Base-by-base conservation (phyloP, 2,113 vertebrate species). In the Lophochroa leadbeateri region DNA sequence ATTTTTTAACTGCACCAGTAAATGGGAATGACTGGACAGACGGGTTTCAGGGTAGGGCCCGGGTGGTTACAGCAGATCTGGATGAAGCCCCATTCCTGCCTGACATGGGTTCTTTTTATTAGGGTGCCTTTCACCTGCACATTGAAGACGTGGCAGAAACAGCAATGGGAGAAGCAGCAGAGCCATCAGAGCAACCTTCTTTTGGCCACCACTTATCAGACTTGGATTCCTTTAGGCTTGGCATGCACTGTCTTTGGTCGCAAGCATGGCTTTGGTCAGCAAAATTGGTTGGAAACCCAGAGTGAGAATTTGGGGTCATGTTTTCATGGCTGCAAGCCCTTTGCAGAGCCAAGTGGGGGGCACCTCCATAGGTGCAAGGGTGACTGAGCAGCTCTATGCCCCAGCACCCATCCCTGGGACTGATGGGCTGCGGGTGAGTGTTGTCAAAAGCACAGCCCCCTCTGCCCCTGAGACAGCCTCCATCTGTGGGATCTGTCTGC, bases 31-130 rank as follows among this genome's bases (percentile, higher is more conserved):
- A 21, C 9, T 13, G 68, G 55, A 47, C 29, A 67, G 79, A 70
- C 5, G 71, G 57, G 52, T 1, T 3, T 4, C 0, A 0, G 64
- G 39, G n/a, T 19, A 57, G 33, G 17, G 53, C 29, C 41, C 8
- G 4, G 41, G 19, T 65, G 35, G 27, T 35, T 28, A 60, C 37
- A 65, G 31, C 61, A 85, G 33, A 60, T 7, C 28, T 24, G 23
- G 0, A 25, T 4, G 60, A 65, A 87, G 33, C 17, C 31, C 33
- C 31, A 2, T n/a, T 67, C 31, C 72, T 70, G 41, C 46, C 49
- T 57, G 37, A 20, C 57, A 11, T 4, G 39, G 20, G 31, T 29
- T 24, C 27, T 58, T 81, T 68, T 37, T 41, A 47, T 75, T 67
- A 63, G 46, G 52, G 47, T 27, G 39, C 43, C 24, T 63, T 28